Base-by-base conservation (phyloP, 2,797 vertebrate genomes). In the Etheostoma nigrum region DNA sequence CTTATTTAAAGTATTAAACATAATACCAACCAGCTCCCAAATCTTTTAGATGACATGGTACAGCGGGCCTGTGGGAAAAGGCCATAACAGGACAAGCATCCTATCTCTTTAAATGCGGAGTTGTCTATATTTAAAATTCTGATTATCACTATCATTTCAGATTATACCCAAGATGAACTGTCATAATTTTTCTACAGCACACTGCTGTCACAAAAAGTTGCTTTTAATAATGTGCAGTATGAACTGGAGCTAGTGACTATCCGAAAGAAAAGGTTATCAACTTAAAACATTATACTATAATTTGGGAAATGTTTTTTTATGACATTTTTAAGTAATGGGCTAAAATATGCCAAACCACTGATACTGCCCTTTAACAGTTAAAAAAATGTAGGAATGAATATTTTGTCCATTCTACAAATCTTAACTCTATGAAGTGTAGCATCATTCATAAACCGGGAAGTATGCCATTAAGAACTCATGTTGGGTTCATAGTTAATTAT, bases 401-500 rank as follows among this genome's bases (percentile, higher is more conserved):
- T 65, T 40, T 52, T 58, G 69, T 75, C 81, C 70, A 81, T 79
- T 88, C 76, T 80, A 79, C 52, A 54, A 78, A 85, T 78, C 64
- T 65, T 66, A 73, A 61, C 72, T 81, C 76, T 72, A 64, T 74
- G 64, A 73, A 73, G 40, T 40, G 58, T 53, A 60, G 72, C 58
- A 57, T 64, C 59, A 67, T 44, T 81, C 49, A 52, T 18, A 65
- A 66, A 57, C 9, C 4, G 2, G 21, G 47, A 52, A 5, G 27
- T 58, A 45, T 16, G 62, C 25, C 57, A 78, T 51, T 36, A 45
- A 52, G 51, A 60, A 71, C 10, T 40, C 49, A 59, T n/a, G 30
- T 14, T 57, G 15, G n/a, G 55, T 47, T 72, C 62, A 59, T n/a
- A 67, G 33, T 52, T 76, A 62, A 75, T 82, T 44, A 76, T 1